Conservation (phyloP, 1,140 invertebrate species). For the Myzus persicae region DNA sequence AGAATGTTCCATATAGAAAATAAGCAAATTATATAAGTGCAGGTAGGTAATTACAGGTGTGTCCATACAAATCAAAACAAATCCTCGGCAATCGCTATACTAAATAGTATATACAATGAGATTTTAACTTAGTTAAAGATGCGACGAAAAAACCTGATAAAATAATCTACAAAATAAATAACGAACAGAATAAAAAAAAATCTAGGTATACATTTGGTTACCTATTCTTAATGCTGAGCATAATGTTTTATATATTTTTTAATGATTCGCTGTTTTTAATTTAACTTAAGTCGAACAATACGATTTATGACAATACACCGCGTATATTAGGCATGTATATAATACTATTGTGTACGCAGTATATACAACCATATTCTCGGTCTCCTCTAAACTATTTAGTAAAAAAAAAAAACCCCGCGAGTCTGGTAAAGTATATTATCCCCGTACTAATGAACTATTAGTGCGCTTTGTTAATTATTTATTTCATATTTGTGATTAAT, state of each 20-base stretch:
- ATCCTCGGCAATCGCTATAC: neutral
- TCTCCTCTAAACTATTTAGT: neutral
- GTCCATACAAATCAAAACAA: neutral
- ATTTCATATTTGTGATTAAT: neutral
- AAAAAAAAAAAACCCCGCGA: no score
- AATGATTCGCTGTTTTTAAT: neutral
- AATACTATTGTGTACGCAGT: neutral
- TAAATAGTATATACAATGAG: neutral
- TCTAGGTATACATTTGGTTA: neutral
- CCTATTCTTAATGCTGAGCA: neutral
- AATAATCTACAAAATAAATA: neutral
- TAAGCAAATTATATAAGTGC: neutral
- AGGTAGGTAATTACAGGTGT: neutral
- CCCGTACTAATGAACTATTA: neutral
- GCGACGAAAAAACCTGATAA: neutral
- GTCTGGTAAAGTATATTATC: neutral
- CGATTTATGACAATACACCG: neutral
- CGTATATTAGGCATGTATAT: neutral
- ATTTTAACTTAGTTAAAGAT: neutral
- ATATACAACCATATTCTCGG: neutral
- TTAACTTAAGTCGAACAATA: neutral
- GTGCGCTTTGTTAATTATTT: neutral
- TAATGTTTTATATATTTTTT: slow-evolving; percentile 12
- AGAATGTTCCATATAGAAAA: neutral
- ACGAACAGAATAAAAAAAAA: neutral